phyloP scores from a whole-genome alignment of 1,140 invertebrate species.

The Nymphalis io region DNA sequence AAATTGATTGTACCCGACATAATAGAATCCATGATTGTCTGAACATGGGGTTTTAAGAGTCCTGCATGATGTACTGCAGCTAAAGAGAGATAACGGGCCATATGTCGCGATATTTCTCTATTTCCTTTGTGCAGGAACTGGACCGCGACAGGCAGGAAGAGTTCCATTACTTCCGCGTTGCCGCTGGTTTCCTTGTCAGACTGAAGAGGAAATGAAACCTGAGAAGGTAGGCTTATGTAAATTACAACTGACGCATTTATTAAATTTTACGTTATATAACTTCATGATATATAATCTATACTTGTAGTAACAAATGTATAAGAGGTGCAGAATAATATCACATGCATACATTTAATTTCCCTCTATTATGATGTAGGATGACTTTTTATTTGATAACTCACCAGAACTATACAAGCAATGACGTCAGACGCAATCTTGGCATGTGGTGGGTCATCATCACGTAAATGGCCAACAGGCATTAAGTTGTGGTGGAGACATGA shows the following conservation, averaged over 20 bases:
- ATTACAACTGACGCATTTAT: not conserved
- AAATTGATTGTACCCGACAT: slow-evolving; percentile 84
- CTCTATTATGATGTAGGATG: no score
- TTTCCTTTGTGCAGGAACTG: slow-evolving; percentile 95
- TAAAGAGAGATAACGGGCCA: slow-evolving; percentile 94
- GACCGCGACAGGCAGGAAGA: slow-evolving; percentile 93
- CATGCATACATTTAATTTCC: no score
- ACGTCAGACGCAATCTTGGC: slow-evolving; percentile 97
- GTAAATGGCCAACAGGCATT: slow-evolving; percentile 84
- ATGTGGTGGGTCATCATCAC: slow-evolving; percentile 94
- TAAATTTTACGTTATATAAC: not conserved
- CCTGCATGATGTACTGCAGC: slow-evolving; percentile 95
- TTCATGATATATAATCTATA: no score
- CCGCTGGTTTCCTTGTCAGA: slow-evolving; percentile 88
- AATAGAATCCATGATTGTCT: slow-evolving; percentile 94
- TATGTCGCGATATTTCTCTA: slow-evolving; percentile 92
- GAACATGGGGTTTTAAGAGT: slow-evolving; percentile 91
- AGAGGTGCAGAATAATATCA: no score
- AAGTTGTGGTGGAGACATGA: slow-evolving; percentile 94
- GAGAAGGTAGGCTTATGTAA: slow-evolving; percentile 23
- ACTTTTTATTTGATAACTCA: slow-evolving; percentile 67
- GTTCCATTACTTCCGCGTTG: slow-evolving; percentile 93
- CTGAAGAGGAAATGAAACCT: slow-evolving; percentile 73
- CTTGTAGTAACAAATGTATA: not conserved
- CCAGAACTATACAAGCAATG: slow-evolving; percentile 95